Conservation (phyloP, 2,113 vertebrate genomes). For the Chlamydotis undulata region DNA sequence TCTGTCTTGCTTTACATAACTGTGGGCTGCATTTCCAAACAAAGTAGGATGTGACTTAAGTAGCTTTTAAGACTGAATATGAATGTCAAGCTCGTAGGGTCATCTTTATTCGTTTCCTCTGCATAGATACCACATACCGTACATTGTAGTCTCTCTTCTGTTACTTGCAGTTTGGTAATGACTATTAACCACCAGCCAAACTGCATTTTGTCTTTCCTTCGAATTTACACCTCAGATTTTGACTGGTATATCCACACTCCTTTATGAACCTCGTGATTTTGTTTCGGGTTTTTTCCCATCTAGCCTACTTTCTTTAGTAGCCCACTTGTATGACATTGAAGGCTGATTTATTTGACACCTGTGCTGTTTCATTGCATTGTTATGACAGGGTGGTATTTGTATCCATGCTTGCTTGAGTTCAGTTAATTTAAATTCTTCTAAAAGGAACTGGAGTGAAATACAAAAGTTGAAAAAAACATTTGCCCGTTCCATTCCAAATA, state of each 20-base stretch:
- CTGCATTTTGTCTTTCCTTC: neutral
- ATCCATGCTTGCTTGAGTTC: neutral
- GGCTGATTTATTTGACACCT: neutral
- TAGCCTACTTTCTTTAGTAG: neutral
- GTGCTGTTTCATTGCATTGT: neutral
- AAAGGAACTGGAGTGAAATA: neutral
- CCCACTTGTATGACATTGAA: neutral
- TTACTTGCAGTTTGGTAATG: neutral
- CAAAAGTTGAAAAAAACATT: neutral
- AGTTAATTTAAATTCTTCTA: neutral
- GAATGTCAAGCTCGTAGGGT: neutral
- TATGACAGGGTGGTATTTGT: neutral
- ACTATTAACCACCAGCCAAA: neutral
- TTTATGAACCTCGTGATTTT: neutral
- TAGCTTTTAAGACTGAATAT: neutral
- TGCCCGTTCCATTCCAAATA: neutral
- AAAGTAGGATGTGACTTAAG: slow-evolving; percentile 54
- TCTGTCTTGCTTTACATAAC: slow-evolving; percentile 49
- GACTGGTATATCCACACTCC: neutral
- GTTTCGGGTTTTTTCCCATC: neutral
- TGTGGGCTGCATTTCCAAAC: slow-evolving; percentile 46
- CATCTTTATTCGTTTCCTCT: slow-evolving; percentile 59
- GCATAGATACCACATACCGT: neutral
- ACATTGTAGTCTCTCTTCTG: neutral
- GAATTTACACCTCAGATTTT: neutral